phyloP scores from a whole-genome alignment of 2,797 vertebrate genomes.

The Danio kyathit region DNA sequence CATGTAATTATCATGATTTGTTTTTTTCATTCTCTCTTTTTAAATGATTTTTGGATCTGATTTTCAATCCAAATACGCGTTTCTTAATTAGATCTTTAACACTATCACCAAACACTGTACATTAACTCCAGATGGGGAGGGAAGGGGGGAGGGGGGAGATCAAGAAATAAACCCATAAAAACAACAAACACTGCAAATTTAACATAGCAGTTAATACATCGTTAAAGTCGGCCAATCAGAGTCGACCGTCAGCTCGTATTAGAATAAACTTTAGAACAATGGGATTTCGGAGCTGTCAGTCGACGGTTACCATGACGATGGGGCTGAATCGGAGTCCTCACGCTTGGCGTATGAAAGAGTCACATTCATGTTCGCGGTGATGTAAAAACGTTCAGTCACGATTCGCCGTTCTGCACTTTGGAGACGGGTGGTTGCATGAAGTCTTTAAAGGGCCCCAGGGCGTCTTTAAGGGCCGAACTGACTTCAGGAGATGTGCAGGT shows the following conservation, averaged over 20 bases:
- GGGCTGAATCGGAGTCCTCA: conserved; percentile 50
- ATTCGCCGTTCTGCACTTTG: conserved; percentile 96
- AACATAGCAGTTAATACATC: conserved; percentile 82
- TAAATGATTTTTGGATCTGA: conserved; percentile 53
- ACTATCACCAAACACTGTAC: conserved; percentile 91
- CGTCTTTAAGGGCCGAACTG: conserved; percentile 96
- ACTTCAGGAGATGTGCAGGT: conserved; percentile 96
- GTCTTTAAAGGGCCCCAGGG: conserved; percentile 97
- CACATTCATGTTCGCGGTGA: conserved; percentile 74
- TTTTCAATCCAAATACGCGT: conserved; percentile 76
- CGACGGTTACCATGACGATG: conserved; percentile 50
- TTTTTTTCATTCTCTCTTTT: conserved; percentile 59
- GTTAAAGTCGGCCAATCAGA: conserved; percentile 75
- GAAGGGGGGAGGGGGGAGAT: no score
- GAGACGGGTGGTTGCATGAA: conserved; percentile 97
- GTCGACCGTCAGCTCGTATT: conserved; percentile 76
- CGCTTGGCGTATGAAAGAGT: conserved; percentile 68
- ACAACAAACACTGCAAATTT: conserved; percentile 79
- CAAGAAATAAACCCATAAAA: conserved; percentile 66
- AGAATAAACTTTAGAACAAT: conserved; percentile 72
- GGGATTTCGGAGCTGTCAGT: conserved; percentile 38
- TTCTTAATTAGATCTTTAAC: conserved; percentile 87
- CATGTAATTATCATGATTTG: conserved; percentile 54
- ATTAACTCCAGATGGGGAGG: conserved; percentile 72
- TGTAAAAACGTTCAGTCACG: conserved; percentile 54